These are phyloP conservation scores for Brachionus calyciflorus DNA, from an alignment of 1,140 invertebrate species.

Conservation along the genomic window DNA sequence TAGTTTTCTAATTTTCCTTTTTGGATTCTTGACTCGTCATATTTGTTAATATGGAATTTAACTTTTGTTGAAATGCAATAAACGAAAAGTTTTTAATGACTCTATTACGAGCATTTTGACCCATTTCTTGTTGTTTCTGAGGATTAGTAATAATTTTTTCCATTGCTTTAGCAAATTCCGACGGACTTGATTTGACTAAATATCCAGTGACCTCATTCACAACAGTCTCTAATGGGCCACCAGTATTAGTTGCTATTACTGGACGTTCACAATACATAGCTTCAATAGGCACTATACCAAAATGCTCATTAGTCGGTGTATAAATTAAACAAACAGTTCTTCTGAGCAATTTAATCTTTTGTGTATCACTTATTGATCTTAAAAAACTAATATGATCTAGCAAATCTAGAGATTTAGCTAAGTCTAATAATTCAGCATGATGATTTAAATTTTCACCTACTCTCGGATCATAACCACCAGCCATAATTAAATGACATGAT, in stretches of 20 bases:
- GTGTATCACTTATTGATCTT: conserved; percentile 79
- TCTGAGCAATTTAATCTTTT: conserved; percentile 76
- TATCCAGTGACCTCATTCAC: conserved; percentile 82
- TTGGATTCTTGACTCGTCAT: background rate
- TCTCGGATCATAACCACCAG: conserved; percentile 89
- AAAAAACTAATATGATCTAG: conserved; percentile 51
- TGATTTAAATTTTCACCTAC: conserved; percentile 85
- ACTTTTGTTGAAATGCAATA: conserved; percentile 67
- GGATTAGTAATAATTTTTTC: conserved; percentile 66
- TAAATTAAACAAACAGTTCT: conserved; percentile 79
- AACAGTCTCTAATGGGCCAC: conserved; percentile 91
- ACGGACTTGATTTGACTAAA: conserved; percentile 69
- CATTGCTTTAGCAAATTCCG: conserved; percentile 77
- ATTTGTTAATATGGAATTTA: background rate
- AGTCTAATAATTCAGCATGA: conserved; percentile 71
- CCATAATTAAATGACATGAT: conserved; percentile 77
- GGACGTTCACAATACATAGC: conserved; percentile 90
- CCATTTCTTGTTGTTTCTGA: conserved; percentile 66
- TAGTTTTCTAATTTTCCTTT: background rate
- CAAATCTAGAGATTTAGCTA: conserved; percentile 69
- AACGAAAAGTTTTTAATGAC: conserved; percentile 77
- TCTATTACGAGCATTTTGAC: conserved; percentile 68
- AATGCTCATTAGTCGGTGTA: conserved; percentile 94
- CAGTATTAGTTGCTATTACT: conserved; percentile 89
- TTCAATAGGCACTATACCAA: conserved; percentile 98